A percentile compares a stretch with the other conserved stretches of the same genome.
phyloP scores from a whole-genome alignment of 1,140 invertebrate genomes.

The Lepidurus couesii region DNA sequence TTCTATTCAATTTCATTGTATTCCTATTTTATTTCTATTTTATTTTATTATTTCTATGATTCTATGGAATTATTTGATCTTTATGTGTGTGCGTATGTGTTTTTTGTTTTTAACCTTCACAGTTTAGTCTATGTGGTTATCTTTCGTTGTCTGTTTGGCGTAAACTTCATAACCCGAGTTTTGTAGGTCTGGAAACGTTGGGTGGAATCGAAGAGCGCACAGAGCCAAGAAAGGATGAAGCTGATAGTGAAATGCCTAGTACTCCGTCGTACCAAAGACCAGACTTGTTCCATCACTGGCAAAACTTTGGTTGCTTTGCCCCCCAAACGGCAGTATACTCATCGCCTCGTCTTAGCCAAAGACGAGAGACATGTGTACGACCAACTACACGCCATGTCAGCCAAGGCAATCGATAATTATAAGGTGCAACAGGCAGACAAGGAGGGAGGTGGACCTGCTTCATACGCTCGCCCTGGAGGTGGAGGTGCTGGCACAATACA shows the following conservation, averaged over 20 bases:
- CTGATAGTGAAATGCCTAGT: conserved; percentile 59
- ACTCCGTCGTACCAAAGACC: conserved; percentile 73
- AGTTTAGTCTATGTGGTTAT: too few species aligned
- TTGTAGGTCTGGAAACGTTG: conserved; percentile 53
- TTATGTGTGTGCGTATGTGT: too few species aligned
- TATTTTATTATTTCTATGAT: too few species aligned
- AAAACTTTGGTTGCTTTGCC: conserved; percentile 46
- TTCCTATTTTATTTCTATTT: too few species aligned
- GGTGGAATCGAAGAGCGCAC: conserved; percentile 60
- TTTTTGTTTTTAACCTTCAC: too few species aligned
- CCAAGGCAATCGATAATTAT: conserved; percentile 46
- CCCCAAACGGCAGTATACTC: conserved; percentile 53
- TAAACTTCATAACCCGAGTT: too few species aligned
- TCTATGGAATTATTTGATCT: too few species aligned
- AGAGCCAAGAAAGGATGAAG: conserved; percentile 64
- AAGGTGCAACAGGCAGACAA: conserved; percentile 41
- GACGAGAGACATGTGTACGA: conserved; percentile 68
- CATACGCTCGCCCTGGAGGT: not conserved
- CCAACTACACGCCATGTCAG: conserved; percentile 45
- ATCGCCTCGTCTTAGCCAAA: conserved; percentile 55
- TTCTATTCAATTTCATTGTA: too few species aligned
- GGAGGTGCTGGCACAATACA: not conserved
- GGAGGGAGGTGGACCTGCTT: conserved; percentile 30
- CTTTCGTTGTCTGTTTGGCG: too few species aligned
- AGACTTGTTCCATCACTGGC: conserved; percentile 56